phyloP scores from a whole-genome alignment of 2,797 vertebrate genomes.

The Paramormyrops hopkinsi region DNA sequence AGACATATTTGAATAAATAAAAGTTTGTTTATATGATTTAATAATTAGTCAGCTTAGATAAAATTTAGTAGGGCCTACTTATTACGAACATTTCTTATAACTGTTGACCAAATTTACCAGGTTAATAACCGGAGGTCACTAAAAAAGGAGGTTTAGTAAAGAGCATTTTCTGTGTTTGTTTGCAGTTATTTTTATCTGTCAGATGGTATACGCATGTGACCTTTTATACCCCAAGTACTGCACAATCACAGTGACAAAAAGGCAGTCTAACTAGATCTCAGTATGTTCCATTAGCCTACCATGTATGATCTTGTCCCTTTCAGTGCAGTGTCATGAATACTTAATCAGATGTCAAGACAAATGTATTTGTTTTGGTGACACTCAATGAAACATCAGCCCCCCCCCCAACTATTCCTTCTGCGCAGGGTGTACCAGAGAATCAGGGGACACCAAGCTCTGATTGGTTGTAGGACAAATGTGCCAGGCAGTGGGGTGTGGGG shows the following conservation, averaged over 20 bases:
- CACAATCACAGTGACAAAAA: slow-evolving; percentile 3
- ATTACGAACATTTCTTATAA: neutral
- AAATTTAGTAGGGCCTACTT: neutral
- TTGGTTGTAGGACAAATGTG: slow-evolving; percentile 38
- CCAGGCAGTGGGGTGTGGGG: slow-evolving; percentile 9
- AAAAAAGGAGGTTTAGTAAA: slow-evolving; percentile 41
- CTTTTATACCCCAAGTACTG: neutral
- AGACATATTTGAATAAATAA: neutral
- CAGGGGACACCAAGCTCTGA: slow-evolving; percentile 36
- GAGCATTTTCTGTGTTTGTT: slow-evolving; percentile 23
- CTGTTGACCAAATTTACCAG: neutral
- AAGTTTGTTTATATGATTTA: neutral
- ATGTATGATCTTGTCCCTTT: neutral
- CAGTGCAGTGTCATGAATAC: slow-evolving; percentile 35
- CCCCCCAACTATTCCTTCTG: slow-evolving; percentile 19
- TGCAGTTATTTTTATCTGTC: slow-evolving; percentile 23
- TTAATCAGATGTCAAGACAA: slow-evolving; percentile 45
- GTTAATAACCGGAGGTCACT: neutral
- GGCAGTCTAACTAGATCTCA: neutral
- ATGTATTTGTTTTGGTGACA: slow-evolving; percentile 41
- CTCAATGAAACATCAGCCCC: slow-evolving; percentile 32
- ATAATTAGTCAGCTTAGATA: neutral
- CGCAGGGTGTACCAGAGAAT: slow-evolving; percentile 33
- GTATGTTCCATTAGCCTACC: slow-evolving; percentile 15
- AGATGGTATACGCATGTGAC: neutral